Percentiles rank a stretch among this genome's conserved stretches.
phyloP scores from a whole-genome alignment of 2,888 invertebrate species.

The Toxonevra muliebris region DNA sequence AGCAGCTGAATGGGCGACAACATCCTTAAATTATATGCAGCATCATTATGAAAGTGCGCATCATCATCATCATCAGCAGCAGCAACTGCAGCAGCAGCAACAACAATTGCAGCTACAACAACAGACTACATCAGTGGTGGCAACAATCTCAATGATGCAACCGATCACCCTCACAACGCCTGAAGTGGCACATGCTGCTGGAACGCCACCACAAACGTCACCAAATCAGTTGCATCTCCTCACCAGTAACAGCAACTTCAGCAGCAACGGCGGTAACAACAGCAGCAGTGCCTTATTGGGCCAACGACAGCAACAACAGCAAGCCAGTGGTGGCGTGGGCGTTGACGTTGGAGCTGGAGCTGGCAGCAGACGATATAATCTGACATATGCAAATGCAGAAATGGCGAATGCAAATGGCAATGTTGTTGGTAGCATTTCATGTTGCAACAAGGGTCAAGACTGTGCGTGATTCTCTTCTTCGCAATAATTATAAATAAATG shows the following conservation, averaged over 20 bases:
- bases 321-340: background rate
- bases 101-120: background rate
- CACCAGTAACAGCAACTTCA: background rate
- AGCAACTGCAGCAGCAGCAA: background rate
- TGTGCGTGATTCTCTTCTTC: conserved; percentile 28
- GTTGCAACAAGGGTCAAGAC: conserved; percentile 20
- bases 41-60: background rate
- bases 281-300: background rate
- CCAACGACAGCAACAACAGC: background rate
- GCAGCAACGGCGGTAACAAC: background rate
- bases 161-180: conserved; percentile 9
- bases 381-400: background rate
- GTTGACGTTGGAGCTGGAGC: background rate
- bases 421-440: conserved; percentile 5
- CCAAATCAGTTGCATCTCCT: conserved; percentile 19
- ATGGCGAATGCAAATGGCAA: background rate
- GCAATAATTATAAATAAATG: too few species aligned
- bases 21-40: conserved; percentile 3
- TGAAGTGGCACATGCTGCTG: background rate
- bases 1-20: background rate
- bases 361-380: background rate
- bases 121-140: conserved; percentile 22
- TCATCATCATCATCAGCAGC: background rate
- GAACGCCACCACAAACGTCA: conserved; percentile 27
- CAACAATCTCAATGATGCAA: conserved; percentile 32